A percentile compares a stretch with the other conserved stretches of the same genome.
phyloP scores from a whole-genome alignment of 2,113 vertebrate species.

The Rhinolophus ferrumequinum region DNA sequence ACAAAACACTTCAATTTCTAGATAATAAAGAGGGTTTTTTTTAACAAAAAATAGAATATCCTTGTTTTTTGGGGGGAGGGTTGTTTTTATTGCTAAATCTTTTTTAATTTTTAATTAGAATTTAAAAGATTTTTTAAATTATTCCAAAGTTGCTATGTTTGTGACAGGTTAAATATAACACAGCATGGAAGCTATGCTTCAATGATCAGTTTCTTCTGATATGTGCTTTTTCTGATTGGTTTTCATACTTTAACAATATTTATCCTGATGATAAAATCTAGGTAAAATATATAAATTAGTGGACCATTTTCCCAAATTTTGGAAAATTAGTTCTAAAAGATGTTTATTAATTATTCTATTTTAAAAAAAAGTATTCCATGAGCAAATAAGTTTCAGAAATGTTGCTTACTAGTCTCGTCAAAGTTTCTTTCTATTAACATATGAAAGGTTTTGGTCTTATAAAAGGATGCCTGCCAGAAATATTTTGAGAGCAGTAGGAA shows the following conservation, averaged over 20 bases:
- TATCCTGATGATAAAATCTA: background rate
- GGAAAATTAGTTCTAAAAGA: background rate
- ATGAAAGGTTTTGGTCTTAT: background rate
- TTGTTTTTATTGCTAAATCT: background rate
- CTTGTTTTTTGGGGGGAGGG: too few species aligned
- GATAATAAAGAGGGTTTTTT: background rate
- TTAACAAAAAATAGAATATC: too few species aligned
- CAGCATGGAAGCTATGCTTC: background rate
- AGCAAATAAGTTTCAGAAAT: conserved; percentile 4
- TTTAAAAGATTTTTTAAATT: background rate
- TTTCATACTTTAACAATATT: conserved; percentile 8
- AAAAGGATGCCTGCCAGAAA: conserved; percentile 5
- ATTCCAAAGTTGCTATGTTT: background rate
- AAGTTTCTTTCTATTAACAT: background rate
- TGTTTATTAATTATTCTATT: background rate
- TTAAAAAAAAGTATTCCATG: background rate
- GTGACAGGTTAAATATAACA: background rate
- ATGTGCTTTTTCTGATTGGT: background rate
- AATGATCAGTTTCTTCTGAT: background rate
- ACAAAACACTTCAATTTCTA: background rate
- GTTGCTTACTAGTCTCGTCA: background rate
- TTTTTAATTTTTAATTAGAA: conserved; percentile 23
- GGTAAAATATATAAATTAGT: background rate
- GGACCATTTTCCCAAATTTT: background rate
- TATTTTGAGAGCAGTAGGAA: background rate